A percentile compares a stretch with the other conserved stretches of the same genome.
These are phyloP conservation scores for Gymnocephalus cernua DNA, from an alignment of 2,113 vertebrate genomes.

Conservation along the genomic window DNA sequence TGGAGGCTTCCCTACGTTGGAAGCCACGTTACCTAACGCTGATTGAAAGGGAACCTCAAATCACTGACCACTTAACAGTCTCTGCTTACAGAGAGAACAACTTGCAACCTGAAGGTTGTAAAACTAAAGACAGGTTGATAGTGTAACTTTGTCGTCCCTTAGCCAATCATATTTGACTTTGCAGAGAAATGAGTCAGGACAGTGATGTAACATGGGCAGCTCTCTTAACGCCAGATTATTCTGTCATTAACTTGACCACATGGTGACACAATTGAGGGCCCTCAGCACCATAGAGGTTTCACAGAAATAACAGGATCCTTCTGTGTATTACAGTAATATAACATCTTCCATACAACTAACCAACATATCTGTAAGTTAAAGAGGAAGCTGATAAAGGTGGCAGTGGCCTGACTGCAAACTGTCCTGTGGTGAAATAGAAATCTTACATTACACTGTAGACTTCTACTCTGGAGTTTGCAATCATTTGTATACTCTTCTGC, in stretches of 20 bases:
- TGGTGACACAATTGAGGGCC: not conserved
- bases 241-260: slow-evolving; percentile 1
- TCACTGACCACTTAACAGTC: slow-evolving; percentile 5
- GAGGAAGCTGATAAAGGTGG: not conserved
- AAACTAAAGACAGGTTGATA: not conserved
- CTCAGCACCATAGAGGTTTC: slow-evolving; percentile 22
- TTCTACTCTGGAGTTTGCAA: not conserved
- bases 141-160: slow-evolving; percentile 11
- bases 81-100: slow-evolving; percentile 31
- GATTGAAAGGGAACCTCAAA: slow-evolving; percentile 39
- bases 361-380: not conserved
- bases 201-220: slow-evolving; percentile 16
- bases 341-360: slow-evolving; percentile 31
- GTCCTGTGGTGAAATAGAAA: slow-evolving; percentile 16
- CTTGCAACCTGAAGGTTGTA: slow-evolving; percentile 41
- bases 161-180: not conserved
- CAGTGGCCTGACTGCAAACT: slow-evolving; percentile 1
- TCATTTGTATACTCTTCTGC: not conserved
- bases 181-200: not conserved
- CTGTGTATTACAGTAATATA: slow-evolving; percentile 34
- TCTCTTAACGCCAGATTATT: slow-evolving; percentile 24
- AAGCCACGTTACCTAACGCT: slow-evolving; percentile 47
- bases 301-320: slow-evolving; percentile 23
- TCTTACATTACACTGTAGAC: slow-evolving; percentile 6
- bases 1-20: slow-evolving; percentile 3